A percentile compares a stretch with the other conserved stretches of the same genome.
Evolutionary conservation across 2,797 vertebrate genomes (phyloP).

Genomic region (Selene dorsalis): DNA sequence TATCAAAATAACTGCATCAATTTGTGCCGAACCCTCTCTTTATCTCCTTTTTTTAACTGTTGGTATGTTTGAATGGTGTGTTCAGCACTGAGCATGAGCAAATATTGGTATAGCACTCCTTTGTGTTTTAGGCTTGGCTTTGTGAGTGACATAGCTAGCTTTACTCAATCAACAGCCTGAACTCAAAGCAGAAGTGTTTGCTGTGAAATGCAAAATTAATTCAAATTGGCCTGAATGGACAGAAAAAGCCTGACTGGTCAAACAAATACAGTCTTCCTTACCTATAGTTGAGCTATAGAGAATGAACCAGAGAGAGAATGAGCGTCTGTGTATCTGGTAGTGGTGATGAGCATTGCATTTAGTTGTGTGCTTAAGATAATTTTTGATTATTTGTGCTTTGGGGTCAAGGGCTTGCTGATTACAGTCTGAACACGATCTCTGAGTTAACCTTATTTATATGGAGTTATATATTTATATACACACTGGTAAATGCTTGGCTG

Average conservation of each 20-base stretch:
- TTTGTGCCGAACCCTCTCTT: constrained; percentile 36
- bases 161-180: constrained; percentile 34
- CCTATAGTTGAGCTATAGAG: constrained; percentile 51
- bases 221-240: constrained; percentile 33
- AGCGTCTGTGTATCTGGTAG: constrained; percentile 34
- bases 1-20: constrained; percentile 3
- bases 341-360: constrained; percentile 28
- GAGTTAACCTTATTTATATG: constrained; percentile 66
- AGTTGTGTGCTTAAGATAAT: constrained; percentile 31
- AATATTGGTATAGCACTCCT: constrained; percentile 74
- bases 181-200: constrained; percentile 29
- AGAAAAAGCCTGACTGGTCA: constrained; percentile 11
- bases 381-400: constrained; percentile 54
- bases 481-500: constrained; percentile 81
- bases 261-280: constrained; percentile 25
- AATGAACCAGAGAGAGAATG: neutral
- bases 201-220: constrained; percentile 17
- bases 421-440: constrained; percentile 48
- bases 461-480: constrained; percentile 74
- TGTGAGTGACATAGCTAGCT: constrained; percentile 15
- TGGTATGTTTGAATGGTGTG: constrained; percentile 56
- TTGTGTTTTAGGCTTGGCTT: constrained; percentile 54
- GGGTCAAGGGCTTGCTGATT: constrained; percentile 61
- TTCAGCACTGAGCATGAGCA: constrained; percentile 56
- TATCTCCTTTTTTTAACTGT: constrained; percentile 42